Conservation (phyloP, 2,888 invertebrate genomes). For the Leucozona laternaria region DNA sequence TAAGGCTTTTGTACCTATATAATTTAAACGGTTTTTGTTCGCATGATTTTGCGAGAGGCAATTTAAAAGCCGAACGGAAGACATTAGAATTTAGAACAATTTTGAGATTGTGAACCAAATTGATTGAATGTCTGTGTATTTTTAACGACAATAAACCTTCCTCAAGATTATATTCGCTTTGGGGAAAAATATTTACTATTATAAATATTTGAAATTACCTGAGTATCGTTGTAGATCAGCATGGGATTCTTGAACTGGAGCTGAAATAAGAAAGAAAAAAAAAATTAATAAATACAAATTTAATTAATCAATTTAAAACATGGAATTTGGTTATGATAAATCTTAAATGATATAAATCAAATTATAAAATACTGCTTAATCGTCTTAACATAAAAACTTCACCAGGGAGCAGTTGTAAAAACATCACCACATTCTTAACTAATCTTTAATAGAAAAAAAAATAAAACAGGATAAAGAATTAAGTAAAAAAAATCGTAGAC, state of each 20-base stretch:
- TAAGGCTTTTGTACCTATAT: too few species aligned
- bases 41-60: too few species aligned
- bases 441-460: neutral
- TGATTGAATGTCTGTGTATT: too few species aligned
- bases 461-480: neutral
- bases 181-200: too few species aligned
- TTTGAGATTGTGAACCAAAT: too few species aligned
- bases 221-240: constrained; percentile 88
- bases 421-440: constrained; percentile 28
- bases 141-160: too few species aligned
- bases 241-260: constrained; percentile 86
- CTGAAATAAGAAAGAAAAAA: constrained; percentile 85
- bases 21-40: too few species aligned
- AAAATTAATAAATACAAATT: too few species aligned
- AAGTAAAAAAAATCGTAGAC: constrained; percentile 8
- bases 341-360: constrained; percentile 1
- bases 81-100: too few species aligned
- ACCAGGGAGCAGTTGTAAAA: constrained; percentile 43
- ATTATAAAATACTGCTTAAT: neutral
- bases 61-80: too few species aligned
- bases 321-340: neutral
- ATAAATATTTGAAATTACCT: constrained; percentile 83
- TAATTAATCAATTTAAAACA: constrained; percentile 16
- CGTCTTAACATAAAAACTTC: constrained; percentile 1
- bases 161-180: too few species aligned